phyloP scores from a whole-genome alignment of 1,140 invertebrate genomes.

The Drosophila yakuba region DNA sequence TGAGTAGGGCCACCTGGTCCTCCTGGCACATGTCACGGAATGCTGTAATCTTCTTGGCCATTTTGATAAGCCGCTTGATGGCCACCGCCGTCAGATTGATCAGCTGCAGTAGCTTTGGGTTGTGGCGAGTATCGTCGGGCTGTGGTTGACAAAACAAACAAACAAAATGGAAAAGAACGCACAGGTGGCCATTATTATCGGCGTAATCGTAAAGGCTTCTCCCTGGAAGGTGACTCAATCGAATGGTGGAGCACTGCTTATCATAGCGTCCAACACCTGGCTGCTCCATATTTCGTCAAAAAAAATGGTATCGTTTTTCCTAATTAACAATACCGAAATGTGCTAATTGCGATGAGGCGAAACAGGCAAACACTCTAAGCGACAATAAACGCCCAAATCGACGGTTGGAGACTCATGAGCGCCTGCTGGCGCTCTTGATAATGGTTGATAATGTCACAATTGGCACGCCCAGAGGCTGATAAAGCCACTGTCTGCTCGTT shows the following conservation, averaged over 20 bases:
- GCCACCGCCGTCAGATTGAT: constrained; percentile 96
- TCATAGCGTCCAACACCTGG: constrained; percentile 62
- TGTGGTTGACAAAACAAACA: constrained; percentile 65
- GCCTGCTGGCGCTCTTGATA: constrained; percentile 72
- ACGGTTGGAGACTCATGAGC: constrained; percentile 47
- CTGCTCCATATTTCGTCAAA: constrained; percentile 54
- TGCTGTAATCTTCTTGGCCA: constrained; percentile 94
- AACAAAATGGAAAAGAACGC: constrained; percentile 33
- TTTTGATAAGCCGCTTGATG: constrained; percentile 95
- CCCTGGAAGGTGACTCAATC: constrained; percentile 48
- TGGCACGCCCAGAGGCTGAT: constrained; percentile 46
- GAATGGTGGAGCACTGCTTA: constrained; percentile 41
- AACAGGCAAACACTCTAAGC: constrained; percentile 53
- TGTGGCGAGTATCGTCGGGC: constrained; percentile 87
- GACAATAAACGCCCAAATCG: constrained; percentile 45
- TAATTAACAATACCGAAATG: constrained; percentile 74
- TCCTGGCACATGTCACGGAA: constrained; percentile 96
- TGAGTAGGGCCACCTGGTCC: constrained; percentile 95
- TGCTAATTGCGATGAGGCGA: constrained; percentile 72
- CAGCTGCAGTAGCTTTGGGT: constrained; percentile 91
- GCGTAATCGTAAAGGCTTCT: constrained; percentile 31
- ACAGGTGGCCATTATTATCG: constrained; percentile 52
- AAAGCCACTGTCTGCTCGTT: constrained; percentile 47
- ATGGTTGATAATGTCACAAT: constrained; percentile 60
- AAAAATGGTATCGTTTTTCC: constrained; percentile 72